Percentiles rank a stretch among this genome's conserved stretches.
Conservation (phyloP, 2,888 invertebrate species). For the Plemyria rubiginata region DNA sequence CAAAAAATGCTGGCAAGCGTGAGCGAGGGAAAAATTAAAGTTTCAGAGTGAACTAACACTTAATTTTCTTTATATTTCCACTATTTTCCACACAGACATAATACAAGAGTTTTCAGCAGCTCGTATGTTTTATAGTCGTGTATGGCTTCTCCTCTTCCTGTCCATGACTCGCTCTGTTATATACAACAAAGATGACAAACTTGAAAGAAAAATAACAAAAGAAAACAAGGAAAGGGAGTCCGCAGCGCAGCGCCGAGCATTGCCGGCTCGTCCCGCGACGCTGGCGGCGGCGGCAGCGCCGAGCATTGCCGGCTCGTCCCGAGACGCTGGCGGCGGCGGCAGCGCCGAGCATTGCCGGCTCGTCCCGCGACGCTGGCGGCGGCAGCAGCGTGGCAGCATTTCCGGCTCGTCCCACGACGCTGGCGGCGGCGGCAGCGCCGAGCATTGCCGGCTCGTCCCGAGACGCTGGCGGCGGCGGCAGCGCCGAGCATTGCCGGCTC, state of each 20-base stretch:
- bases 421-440: slow-evolving; percentile 14
- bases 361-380: background rate
- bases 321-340: background rate
- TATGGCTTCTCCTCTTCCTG: background rate
- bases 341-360: background rate
- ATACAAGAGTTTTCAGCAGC: background rate
- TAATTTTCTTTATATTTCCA: background rate
- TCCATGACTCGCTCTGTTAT: background rate
- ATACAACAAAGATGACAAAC: background rate
- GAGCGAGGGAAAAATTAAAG: background rate
- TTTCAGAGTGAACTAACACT: background rate
- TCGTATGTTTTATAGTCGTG: background rate
- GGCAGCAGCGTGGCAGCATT: no score
- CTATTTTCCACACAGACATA: no score
- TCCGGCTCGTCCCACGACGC: no score
- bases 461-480: background rate
- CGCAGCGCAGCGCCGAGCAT: background rate
- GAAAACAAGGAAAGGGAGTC: slow-evolving; percentile 1
- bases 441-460: background rate
- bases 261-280: background rate
- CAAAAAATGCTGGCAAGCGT: slow-evolving; percentile 13
- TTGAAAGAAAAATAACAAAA: slow-evolving; percentile 5
- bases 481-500: background rate
- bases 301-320: background rate
- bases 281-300: no score